Conservation (phyloP, 1,140 invertebrate genomes). For the Scaptomyza hsui region DNA sequence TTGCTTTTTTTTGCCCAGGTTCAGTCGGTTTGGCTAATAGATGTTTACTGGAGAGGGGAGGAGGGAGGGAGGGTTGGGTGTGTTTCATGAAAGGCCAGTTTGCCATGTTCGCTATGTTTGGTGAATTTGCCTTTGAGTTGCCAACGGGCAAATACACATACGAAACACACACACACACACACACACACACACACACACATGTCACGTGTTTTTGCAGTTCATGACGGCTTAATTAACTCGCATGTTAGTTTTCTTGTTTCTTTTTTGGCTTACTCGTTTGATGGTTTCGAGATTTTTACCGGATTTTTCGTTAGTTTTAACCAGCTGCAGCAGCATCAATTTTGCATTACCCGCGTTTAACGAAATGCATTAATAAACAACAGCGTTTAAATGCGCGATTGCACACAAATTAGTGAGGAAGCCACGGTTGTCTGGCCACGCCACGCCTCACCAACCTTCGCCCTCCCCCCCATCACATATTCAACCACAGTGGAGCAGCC, state of each 20-base stretch:
- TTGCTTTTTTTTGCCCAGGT: slow-evolving; percentile 46
- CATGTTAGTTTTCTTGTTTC: slow-evolving; percentile 44
- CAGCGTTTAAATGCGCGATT: slow-evolving; percentile 69
- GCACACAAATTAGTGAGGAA: slow-evolving; percentile 71
- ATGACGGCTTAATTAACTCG: slow-evolving; percentile 68
- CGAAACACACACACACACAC: neutral
- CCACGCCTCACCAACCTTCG: neutral
- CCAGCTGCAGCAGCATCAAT: slow-evolving; percentile 17
- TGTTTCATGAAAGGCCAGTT: slow-evolving; percentile 44
- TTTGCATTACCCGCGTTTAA: slow-evolving; percentile 59
- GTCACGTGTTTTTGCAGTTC: slow-evolving; percentile 65
- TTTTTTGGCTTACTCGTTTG: slow-evolving; percentile 1
- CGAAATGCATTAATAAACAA: slow-evolving; percentile 74
- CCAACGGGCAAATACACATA: slow-evolving; percentile 27
- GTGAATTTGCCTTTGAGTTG: slow-evolving; percentile 58
- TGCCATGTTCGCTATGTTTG: slow-evolving; percentile 47
- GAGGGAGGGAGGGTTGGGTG: neutral
- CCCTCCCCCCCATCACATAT: neutral
- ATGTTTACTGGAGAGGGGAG: neutral
- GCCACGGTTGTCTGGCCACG: slow-evolving; percentile 47
- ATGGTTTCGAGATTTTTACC: slow-evolving; percentile 12
- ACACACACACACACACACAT: slow-evolving; percentile 14
- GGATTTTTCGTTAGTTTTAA: slow-evolving; percentile 26
- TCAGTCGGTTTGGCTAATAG: neutral
- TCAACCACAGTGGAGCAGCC: slow-evolving; percentile 15